Conservation (phyloP, 2,113 vertebrate species). For the Ictalurus furcatus region DNA sequence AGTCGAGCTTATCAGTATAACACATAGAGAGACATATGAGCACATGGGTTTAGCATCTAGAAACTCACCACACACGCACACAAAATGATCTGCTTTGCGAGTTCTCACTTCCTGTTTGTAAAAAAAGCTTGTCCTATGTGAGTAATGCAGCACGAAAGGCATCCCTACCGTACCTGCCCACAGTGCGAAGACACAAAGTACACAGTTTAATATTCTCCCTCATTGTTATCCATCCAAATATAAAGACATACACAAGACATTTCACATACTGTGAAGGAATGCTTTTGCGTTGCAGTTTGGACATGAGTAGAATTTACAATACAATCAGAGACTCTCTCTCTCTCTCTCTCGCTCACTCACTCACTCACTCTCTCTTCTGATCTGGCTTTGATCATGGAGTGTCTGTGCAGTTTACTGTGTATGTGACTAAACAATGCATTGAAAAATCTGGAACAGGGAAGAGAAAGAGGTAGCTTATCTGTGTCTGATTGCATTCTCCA, state of each 20-base stretch:
- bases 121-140: constrained; percentile 42
- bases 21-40: neutral
- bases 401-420: constrained; percentile 15
- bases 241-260: neutral
- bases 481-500: constrained; percentile 1
- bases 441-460: constrained; percentile 11
- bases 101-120: constrained; percentile 53
- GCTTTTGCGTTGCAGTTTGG: neutral
- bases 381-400: constrained; percentile 42
- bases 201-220: neutral
- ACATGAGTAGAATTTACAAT: constrained; percentile 28
- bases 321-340: neutral
- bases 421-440: constrained; percentile 24
- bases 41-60: neutral
- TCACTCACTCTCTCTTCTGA: neutral
- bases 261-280: neutral
- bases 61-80: neutral
- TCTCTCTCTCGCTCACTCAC: constrained; percentile 15
- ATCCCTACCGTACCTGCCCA: constrained; percentile 5
- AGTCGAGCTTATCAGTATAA: neutral
- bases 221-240: neutral
- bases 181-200: neutral
- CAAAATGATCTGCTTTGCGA: constrained; percentile 11
- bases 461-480: neutral
- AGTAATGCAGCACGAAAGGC: constrained; percentile 17